Percentiles rank a stretch among this genome's conserved stretches.
These are phyloP conservation scores for Drosophila kuntzei DNA, from an alignment of 2,888 invertebrate genomes.

Conservation along the genomic window DNA sequence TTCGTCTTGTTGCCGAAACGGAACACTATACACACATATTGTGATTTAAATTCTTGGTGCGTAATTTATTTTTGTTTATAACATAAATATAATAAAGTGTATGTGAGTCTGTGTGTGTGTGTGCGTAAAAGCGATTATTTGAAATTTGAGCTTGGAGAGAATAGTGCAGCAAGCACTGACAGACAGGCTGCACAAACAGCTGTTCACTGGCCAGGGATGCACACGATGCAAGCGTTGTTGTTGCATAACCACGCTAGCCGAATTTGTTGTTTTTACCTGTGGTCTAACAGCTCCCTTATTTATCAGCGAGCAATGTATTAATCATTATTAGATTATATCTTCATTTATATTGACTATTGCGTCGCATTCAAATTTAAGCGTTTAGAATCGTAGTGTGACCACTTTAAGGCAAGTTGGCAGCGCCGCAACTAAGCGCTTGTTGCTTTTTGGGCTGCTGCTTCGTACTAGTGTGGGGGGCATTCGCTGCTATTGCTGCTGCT, in stretches of 20 bases:
- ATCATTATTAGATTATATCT: constrained; percentile 5
- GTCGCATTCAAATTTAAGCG: constrained; percentile 44
- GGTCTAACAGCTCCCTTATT: background rate
- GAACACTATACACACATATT: constrained; percentile 35
- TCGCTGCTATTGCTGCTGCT: constrained; percentile 26
- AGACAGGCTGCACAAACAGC: constrained; percentile 57
- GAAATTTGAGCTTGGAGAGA: constrained; percentile 52
- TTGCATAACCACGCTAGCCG: constrained; percentile 52
- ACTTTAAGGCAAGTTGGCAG: constrained; percentile 49
- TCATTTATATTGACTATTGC: constrained; percentile 39
- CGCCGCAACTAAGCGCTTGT: constrained; percentile 52
- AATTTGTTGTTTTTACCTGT: background rate
- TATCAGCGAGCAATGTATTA: background rate
- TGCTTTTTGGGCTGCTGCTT: constrained; percentile 58
- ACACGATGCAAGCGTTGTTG: constrained; percentile 45
- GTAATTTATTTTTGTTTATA: constrained; percentile 42
- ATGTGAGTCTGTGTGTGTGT: constrained; percentile 6
- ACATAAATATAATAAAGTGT: constrained; percentile 5
- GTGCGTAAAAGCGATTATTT: constrained; percentile 20
- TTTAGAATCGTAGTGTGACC: constrained; percentile 10
- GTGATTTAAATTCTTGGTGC: constrained; percentile 60
- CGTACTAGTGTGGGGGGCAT: constrained; percentile 59
- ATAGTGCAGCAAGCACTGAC: constrained; percentile 29
- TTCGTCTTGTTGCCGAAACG: constrained; percentile 38
- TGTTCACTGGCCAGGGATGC: constrained; percentile 55